Evolutionary conservation across 2,888 invertebrate genomes (phyloP), one percentile per base, ranked within the genome.

Genomic region (Chironomus tentans): DNA sequence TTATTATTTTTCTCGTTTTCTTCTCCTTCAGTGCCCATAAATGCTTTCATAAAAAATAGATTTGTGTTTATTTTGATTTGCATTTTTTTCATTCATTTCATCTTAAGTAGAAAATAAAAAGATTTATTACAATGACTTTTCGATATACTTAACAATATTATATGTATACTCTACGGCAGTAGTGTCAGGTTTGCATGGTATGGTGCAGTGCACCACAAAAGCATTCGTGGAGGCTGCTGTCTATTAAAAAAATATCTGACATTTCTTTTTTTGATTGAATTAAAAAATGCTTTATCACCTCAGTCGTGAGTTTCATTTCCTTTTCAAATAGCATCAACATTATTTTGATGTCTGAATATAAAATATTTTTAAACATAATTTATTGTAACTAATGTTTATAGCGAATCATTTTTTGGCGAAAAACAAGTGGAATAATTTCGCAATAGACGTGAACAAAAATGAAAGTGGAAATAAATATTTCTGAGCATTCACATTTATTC

Each of bases 61-160:
- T 56, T 56, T 65, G 21, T 21, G 65, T 65, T 65, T 65, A 73
- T 73, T 73, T 73, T 73, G 73, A 73, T 73, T 73, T 73, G 73
- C 73, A 73, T 73, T 73, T 73, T 56, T 62, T 62, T 62, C 46
- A 38, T 38, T 38, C 56, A 56, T 56, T 15, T 56, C 18, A 15
- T 15, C 56, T 56, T 56, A 56, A 18, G 56, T 18, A 15, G 38
- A 38, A 38, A 38, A 38, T 38, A 38, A 65, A 21, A 65, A 65
- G 65, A 65, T 65, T 65, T 65, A 65, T 65, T 21, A 13, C 65
- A 21, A 65, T 65, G 56, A 56, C 56, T 56, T 56, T 56, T 56
- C 56, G 18, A 56, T 56, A 56, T 38, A 38, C 38, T 38, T 38
- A 38, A 38, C 38, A 38, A 38, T 38, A 38, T 38, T 38, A 38